Base-by-base conservation (phyloP, 2,888 invertebrate genomes). In the Psylliodes chrysocephalus region DNA sequence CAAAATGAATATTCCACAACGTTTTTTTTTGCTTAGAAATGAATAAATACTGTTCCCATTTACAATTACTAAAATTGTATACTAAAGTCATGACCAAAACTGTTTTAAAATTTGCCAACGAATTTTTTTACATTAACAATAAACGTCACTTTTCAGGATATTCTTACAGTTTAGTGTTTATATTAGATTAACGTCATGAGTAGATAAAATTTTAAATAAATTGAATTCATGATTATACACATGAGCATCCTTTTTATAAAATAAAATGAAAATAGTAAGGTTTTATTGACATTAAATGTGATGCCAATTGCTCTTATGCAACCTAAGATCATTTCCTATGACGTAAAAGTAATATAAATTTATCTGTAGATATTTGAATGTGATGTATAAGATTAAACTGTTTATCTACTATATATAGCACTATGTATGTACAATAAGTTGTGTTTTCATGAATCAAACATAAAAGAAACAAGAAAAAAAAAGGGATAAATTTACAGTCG, bases 371-470 rank as follows among this genome's bases (percentile, higher is more conserved):
- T 18, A 54, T 61, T 71, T 70, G 71, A 18, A 70, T 70, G 74
- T 71, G 69, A 60, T 44, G 71, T 62, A 52, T 60, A 66, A 52
- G 38, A 63, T 68, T 66, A 63, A 72, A 69, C 65, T 55, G 60
- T 63, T 67, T 66, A 67, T 67, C 54, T 63, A 66, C 61, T 69
- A 63, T 67, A 68, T 70, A 69, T 72, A 69, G 71, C 74, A 60
- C 69, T 74, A 73, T 72, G 66, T 76, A 78, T 76, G 67, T 77
- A 78, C 77, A 77, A 67, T 75, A 70, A 73, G 71, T 67, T 69
- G 71, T 71, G 69, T 67, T 68, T 46, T 56, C 25, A 47, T n/a
- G n/a, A n/a, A n/a, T 35, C 54, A 57, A n/a, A 35, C 18, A 46
- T 35, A 35, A 55, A 60, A 38, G 12, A 53, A 38, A 62, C 55